Evolutionary conservation across 2,113 vertebrate species (phyloP).

Genomic region (Miniopterus natalensis): DNA sequence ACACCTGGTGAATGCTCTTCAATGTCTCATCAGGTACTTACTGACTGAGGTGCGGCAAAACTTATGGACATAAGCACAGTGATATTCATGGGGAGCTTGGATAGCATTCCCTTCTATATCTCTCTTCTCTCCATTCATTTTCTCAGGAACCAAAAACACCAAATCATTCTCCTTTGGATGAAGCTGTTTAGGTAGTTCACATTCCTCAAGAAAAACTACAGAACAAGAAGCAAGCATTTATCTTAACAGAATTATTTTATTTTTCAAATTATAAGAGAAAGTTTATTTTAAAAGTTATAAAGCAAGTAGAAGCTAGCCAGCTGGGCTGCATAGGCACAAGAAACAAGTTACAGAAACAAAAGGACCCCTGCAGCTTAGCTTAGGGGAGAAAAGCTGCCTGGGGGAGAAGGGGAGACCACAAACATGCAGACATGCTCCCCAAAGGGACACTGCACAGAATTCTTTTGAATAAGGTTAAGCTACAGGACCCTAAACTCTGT

Average conservation of each 20-base stretch:
- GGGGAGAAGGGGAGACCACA: no score
- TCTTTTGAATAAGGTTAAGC: neutral
- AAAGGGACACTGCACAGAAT: neutral
- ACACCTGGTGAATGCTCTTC: neutral
- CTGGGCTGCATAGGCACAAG: neutral
- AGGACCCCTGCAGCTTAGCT: neutral
- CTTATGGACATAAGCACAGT: constrained; percentile 87
- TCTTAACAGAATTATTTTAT: neutral
- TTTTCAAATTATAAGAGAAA: neutral
- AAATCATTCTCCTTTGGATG: constrained; percentile 93
- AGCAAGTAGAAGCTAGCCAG: neutral
- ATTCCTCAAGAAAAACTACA: constrained; percentile 84
- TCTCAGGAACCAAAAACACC: constrained; percentile 88
- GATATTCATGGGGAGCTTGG: neutral
- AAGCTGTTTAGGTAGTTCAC: constrained; percentile 86
- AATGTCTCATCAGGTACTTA: constrained; percentile 72
- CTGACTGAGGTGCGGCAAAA: constrained; percentile 82
- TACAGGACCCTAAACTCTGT: neutral
- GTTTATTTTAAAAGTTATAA: neutral
- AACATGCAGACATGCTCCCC: no score
- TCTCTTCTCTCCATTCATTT: constrained; percentile 47
- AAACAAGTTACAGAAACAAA: no score
- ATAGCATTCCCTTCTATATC: constrained; percentile 69
- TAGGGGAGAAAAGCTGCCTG: neutral
- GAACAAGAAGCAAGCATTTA: constrained; percentile 41